Evolutionary conservation across 2,113 vertebrate genomes (phyloP).

Genomic region (Oceanites oceanicus): DNA sequence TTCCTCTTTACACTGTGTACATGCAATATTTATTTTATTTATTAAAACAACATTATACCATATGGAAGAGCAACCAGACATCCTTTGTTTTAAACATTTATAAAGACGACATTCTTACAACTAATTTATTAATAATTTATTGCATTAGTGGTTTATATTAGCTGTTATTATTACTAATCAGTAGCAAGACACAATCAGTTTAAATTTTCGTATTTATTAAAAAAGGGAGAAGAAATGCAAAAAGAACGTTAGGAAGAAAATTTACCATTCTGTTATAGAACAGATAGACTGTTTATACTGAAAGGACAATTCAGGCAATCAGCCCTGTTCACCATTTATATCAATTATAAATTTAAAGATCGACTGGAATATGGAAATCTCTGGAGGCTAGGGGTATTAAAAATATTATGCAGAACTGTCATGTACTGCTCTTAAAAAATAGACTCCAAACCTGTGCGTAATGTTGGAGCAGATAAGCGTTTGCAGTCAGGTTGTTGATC

Average conservation of each 20-base stretch:
- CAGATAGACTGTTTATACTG: background rate
- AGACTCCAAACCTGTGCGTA: conserved; percentile 55
- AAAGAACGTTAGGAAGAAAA: background rate
- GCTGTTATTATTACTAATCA: background rate
- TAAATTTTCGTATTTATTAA: background rate
- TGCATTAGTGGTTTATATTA: background rate
- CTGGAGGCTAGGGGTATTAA: conserved; percentile 17
- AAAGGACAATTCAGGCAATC: background rate
- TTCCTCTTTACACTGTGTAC: background rate
- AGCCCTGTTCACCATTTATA: conserved; percentile 8
- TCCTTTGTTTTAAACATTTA: background rate
- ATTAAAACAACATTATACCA: background rate
- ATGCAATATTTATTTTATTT: background rate
- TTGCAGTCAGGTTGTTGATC: conserved; percentile 63
- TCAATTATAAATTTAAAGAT: conserved; percentile 45
- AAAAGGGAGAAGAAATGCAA: background rate
- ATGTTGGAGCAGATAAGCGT: conserved; percentile 60
- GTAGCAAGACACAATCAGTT: background rate
- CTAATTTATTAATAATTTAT: background rate
- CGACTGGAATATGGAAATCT: conserved; percentile 7
- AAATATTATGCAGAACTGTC: conserved; percentile 63
- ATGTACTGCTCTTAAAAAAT: conserved; percentile 59
- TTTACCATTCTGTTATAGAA: too few relatives aligned
- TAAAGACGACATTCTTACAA: background rate
- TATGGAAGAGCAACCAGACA: background rate